phyloP scores from a whole-genome alignment of 1,140 invertebrate species.

The Macrobrachium rosenbergii region DNA sequence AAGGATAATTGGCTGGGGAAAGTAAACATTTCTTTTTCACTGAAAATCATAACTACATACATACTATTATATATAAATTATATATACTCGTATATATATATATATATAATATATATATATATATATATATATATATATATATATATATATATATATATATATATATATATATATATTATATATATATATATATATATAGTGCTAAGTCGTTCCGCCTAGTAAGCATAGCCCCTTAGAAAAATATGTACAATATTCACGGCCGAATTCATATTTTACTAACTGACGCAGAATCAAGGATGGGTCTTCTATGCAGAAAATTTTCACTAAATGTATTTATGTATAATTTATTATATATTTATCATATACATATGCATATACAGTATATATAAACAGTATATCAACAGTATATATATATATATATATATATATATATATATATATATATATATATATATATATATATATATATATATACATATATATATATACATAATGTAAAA shows the following conservation, averaged over 20 bases:
- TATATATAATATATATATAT: slow-evolving; percentile 24
- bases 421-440: slow-evolving; percentile 47
- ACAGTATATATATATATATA: slow-evolving; percentile 1
- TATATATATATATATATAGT: slow-evolving; percentile 16
- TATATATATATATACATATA: slow-evolving; percentile 39
- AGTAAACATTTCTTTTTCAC: too few species aligned
- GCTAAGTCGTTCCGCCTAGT: too few species aligned
- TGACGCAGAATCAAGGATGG: too few species aligned
- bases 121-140: slow-evolving; percentile 26
- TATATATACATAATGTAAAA: neutral
- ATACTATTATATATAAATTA: slow-evolving; percentile 30
- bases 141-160: slow-evolving; percentile 26
- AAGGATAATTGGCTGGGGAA: too few species aligned
- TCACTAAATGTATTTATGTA: too few species aligned
- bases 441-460: slow-evolving; percentile 43
- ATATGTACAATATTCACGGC: too few species aligned
- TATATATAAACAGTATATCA: neutral
- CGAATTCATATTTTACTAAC: too few species aligned
- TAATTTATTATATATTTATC: too few species aligned
- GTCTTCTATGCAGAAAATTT: too few species aligned
- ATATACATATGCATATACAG: slow-evolving; percentile 19
- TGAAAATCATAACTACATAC: neutral
- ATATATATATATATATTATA: slow-evolving; percentile 27
- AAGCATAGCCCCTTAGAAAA: too few species aligned
- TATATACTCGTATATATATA: slow-evolving; percentile 24